These are phyloP conservation scores for Ammospiza maritima DNA, from an alignment of 2,797 vertebrate species.

Conservation along the genomic window DNA sequence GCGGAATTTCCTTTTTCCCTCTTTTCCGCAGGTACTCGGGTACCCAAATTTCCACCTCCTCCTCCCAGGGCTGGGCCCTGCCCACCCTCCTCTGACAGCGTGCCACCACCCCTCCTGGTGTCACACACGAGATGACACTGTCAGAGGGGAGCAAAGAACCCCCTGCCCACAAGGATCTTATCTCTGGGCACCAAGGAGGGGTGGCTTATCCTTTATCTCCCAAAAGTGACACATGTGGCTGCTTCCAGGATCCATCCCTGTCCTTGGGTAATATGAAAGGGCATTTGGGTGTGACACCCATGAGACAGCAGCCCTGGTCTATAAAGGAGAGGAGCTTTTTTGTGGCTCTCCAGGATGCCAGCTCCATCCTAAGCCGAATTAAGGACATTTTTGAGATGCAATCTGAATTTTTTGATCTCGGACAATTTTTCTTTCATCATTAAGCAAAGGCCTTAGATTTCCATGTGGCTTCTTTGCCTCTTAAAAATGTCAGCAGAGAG, in stretches of 20 bases:
- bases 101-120: background rate
- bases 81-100: no score
- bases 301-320: background rate
- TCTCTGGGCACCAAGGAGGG: background rate
- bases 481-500: background rate
- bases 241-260: background rate
- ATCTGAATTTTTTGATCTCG: background rate
- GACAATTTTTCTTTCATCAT: background rate
- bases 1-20: background rate
- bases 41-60: background rate
- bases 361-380: background rate
- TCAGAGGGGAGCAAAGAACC: background rate
- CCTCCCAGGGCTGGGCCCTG: background rate
- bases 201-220: background rate
- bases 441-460: background rate
- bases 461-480: background rate
- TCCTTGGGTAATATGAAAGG: background rate
- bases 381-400: background rate
- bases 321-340: background rate
- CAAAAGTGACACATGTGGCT: background rate
- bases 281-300: background rate
- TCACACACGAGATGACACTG: background rate
- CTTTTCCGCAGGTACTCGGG: background rate
- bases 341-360: background rate
- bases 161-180: rapidly evolving